Percentiles rank a stretch among this genome's conserved stretches.
These are phyloP conservation scores for Bradypodion ventrale DNA, from an alignment of 2,797 vertebrate species.

Conservation along the genomic window DNA sequence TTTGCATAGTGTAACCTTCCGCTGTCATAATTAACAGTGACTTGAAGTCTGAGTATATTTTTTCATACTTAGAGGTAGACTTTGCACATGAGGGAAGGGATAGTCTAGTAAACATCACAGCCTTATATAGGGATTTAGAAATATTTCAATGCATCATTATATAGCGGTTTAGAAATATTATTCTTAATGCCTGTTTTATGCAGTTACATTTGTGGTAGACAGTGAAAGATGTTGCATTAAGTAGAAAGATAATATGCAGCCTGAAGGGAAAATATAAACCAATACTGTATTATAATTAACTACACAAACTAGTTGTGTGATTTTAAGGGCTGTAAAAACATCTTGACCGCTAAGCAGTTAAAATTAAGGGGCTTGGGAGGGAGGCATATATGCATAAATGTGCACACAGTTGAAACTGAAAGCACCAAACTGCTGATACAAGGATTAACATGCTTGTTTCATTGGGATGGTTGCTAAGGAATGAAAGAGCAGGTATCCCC, in stretches of 20 bases:
- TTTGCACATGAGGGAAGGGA: neutral
- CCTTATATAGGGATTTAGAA: neutral
- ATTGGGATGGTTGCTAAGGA: slow-evolving; percentile 74
- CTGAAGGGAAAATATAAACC: neutral
- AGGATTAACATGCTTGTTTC: slow-evolving; percentile 66
- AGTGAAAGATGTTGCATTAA: neutral
- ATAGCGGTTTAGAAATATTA: too few species aligned
- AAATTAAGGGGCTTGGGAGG: too few species aligned
- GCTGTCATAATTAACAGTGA: slow-evolving; percentile 17
- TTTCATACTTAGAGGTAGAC: slow-evolving; percentile 42
- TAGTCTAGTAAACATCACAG: slow-evolving; percentile 11
- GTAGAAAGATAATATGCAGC: neutral
- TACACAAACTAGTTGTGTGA: neutral
- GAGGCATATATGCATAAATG: neutral
- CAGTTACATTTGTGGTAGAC: too few species aligned
- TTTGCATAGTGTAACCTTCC: neutral
- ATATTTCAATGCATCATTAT: too few species aligned
- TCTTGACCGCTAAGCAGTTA: neutral
- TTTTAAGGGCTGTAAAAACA: neutral
- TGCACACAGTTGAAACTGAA: neutral
- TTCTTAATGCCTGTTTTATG: slow-evolving; percentile 17
- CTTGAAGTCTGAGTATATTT: slow-evolving; percentile 49
- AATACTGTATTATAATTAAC: neutral
- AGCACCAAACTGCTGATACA: slow-evolving; percentile 64
- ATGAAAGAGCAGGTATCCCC: slow-evolving; percentile 35